A percentile compares a stretch with the other conserved stretches of the same genome.
Evolutionary conservation across 2,888 invertebrate species (phyloP).

Genomic region (Neoscelio sp.): DNA sequence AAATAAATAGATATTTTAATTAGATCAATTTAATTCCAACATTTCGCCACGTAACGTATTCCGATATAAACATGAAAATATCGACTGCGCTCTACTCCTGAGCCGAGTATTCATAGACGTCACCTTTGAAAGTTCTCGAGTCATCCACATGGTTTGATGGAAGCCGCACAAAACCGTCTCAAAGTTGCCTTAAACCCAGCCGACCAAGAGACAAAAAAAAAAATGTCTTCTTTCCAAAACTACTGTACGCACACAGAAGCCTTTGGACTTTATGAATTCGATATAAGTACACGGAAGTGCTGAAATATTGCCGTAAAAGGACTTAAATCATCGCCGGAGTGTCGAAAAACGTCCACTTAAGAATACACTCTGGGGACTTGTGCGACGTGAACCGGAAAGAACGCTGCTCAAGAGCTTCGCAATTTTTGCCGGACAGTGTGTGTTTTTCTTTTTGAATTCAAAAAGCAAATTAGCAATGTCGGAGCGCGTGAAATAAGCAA

Average conservation of each 20-base stretch:
- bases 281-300: conserved; percentile 31
- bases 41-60: no score
- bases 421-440: not conserved
- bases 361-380: conserved; percentile 9
- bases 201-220: conserved; percentile 17
- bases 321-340: conserved; percentile 34
- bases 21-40: no score
- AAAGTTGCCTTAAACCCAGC: conserved; percentile 7
- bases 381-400: conserved; percentile 2
- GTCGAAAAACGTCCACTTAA: conserved; percentile 38
- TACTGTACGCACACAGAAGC: conserved; percentile 24
- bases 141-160: conserved; percentile 38
- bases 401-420: not conserved
- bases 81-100: conserved; percentile 4
- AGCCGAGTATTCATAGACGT: not conserved
- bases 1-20: no score
- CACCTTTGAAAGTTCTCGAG: conserved; percentile 34
- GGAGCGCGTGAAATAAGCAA: not conserved
- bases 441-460: no score
- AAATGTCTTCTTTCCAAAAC: not conserved
- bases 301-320: conserved; percentile 27
- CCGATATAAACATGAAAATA: no score
- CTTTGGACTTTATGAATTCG: conserved; percentile 18
- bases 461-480: not conserved
- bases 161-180: conserved; percentile 20